phyloP scores from a whole-genome alignment of 2,113 vertebrate genomes.

The Leucopternis melanops region DNA sequence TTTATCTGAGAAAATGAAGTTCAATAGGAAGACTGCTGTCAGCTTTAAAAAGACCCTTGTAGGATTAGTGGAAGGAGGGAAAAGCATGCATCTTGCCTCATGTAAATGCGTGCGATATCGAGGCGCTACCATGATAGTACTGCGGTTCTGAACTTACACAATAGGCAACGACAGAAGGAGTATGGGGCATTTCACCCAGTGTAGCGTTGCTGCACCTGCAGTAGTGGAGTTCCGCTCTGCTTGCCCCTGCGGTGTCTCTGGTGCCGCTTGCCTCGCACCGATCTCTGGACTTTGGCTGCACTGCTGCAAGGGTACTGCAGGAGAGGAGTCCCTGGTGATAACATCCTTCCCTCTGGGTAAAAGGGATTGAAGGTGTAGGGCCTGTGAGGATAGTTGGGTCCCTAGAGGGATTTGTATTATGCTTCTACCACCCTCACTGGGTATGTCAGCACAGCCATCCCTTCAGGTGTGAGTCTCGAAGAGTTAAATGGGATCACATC shows the following conservation, averaged over 20 bases:
- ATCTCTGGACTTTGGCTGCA: neutral
- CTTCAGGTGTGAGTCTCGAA: neutral
- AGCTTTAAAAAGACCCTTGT: neutral
- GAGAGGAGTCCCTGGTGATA: neutral
- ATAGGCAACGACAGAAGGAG: fast-evolving
- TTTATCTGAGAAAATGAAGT: neutral
- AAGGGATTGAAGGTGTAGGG: neutral
- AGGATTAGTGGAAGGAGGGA: neutral
- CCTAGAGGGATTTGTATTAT: neutral
- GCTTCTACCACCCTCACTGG: neutral
- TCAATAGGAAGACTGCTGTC: neutral
- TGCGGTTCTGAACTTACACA: neutral
- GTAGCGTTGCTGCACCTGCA: neutral
- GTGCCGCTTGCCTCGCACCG: neutral
- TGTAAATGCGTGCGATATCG: fast-evolving
- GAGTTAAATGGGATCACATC: neutral
- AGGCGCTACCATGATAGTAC: neutral
- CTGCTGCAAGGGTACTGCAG: fast-evolving
- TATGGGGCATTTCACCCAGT: fast-evolving
- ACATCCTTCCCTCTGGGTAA: neutral
- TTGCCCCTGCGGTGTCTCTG: neutral
- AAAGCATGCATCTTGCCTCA: neutral
- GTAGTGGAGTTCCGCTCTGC: fast-evolving
- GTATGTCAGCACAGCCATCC: neutral
- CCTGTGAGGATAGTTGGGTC: neutral